Percentiles rank a stretch among this genome's conserved stretches.
Conservation (phyloP, 2,113 vertebrate genomes). For the Corythornis cristatus region DNA sequence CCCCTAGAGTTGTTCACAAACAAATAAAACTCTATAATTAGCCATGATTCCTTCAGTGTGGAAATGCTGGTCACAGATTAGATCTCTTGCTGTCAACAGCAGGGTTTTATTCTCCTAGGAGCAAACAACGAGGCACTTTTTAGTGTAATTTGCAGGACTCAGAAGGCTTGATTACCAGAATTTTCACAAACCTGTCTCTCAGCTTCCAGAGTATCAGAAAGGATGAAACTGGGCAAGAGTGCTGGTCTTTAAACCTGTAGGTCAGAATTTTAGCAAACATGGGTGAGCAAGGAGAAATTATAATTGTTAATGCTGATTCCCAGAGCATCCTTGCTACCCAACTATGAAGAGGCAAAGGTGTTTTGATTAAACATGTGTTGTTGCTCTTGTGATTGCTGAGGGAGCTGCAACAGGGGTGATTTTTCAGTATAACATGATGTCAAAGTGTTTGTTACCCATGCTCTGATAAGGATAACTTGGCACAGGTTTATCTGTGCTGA, state of each 20-base stretch:
- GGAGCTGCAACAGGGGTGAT: conserved; percentile 1
- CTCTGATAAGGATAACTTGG: conserved; percentile 66
- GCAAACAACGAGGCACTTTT: background rate
- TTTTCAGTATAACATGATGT: conserved; percentile 51
- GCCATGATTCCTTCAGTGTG: background rate
- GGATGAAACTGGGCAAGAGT: background rate
- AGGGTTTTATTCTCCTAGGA: conserved; percentile 6
- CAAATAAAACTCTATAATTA: conserved; percentile 40
- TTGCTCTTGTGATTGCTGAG: conserved; percentile 21
- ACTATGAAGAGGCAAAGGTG: background rate
- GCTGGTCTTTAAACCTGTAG: background rate
- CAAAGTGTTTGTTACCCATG: conserved; percentile 19
- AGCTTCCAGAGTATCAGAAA: background rate
- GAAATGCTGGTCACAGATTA: background rate
- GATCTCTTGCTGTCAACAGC: conserved; percentile 9
- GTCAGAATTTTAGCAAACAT: background rate
- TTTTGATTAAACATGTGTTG: conserved; percentile 11
- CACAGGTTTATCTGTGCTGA: conserved; percentile 59
- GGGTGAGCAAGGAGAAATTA: background rate
- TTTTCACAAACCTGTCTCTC: background rate
- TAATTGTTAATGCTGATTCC: background rate
- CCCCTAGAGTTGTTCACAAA: conserved; percentile 10
- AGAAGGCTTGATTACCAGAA: background rate
- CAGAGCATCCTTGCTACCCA: background rate
- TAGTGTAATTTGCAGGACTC: background rate